Conservation (phyloP, 2,888 invertebrate genomes). For the Polietes domitor region DNA sequence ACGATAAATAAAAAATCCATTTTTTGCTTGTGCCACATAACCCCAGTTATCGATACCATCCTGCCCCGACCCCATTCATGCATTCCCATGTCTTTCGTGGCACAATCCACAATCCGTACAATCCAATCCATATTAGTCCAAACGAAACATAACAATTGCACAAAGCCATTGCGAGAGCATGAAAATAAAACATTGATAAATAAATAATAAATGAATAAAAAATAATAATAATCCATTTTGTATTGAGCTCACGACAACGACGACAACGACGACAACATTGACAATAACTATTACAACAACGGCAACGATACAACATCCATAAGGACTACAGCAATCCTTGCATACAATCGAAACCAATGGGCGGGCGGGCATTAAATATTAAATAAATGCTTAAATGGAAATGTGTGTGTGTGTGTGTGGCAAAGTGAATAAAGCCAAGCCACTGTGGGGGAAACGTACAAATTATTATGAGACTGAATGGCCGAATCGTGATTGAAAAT, state of each 20-base stretch:
- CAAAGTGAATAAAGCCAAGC: not conserved
- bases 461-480: conserved; percentile 19
- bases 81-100: not conserved
- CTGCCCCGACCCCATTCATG: conserved; percentile 31
- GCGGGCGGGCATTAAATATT: conserved; percentile 37
- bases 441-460: not conserved
- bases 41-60: conserved; percentile 41
- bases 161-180: not conserved
- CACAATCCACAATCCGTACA: too few species aligned
- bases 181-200: conserved; percentile 6
- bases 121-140: conserved; percentile 10
- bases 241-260: conserved; percentile 28
- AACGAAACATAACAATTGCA: conserved; percentile 27
- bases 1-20: conserved; percentile 30
- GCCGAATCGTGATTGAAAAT: conserved; percentile 5
- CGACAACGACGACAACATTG: conserved; percentile 6
- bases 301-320: not conserved
- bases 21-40: conserved; percentile 9
- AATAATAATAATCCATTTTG: conserved; percentile 35
- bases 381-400: conserved; percentile 31
- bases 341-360: not conserved
- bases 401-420: not conserved
- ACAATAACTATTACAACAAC: not conserved
- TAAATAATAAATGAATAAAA: conserved; percentile 28
- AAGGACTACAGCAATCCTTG: conserved; percentile 1